Evolutionary conservation across 2,113 vertebrate genomes (phyloP).

Genomic region (Phyllostomus hastatus): DNA sequence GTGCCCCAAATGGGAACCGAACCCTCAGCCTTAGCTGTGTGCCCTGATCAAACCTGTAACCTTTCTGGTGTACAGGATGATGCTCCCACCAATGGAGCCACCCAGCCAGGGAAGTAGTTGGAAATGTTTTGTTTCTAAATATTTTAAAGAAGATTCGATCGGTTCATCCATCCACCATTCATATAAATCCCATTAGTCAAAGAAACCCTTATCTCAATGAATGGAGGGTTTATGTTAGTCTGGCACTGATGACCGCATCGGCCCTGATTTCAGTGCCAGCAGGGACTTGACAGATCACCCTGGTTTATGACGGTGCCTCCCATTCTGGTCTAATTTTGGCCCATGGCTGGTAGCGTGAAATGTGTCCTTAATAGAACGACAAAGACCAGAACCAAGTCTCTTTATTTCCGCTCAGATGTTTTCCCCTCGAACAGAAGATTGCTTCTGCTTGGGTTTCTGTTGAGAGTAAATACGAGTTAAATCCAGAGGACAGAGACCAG

Average conservation of each 20-base stretch:
- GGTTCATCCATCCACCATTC: neutral
- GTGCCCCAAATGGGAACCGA: no score
- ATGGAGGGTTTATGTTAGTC: neutral
- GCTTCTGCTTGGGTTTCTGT: neutral
- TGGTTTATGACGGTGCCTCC: neutral
- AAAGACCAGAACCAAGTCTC: neutral
- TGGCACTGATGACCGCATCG: neutral
- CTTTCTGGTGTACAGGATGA: no score
- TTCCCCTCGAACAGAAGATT: neutral
- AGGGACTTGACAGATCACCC: neutral
- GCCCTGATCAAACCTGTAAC: no score
- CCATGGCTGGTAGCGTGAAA: neutral
- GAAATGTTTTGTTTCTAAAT: neutral
- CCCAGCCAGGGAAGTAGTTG: neutral
- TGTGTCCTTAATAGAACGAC: neutral
- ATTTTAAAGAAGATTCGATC: neutral
- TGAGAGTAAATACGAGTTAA: neutral
- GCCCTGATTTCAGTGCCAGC: neutral
- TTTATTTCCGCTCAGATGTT: neutral
- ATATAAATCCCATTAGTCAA: neutral
- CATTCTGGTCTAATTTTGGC: neutral
- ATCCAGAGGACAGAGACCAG: neutral
- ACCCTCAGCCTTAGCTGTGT: no score
- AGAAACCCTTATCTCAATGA: neutral
- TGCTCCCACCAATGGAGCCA: no score